Evolutionary conservation across 2,113 vertebrate genomes (phyloP).

Genomic region (Mastomys natalensis): DNA sequence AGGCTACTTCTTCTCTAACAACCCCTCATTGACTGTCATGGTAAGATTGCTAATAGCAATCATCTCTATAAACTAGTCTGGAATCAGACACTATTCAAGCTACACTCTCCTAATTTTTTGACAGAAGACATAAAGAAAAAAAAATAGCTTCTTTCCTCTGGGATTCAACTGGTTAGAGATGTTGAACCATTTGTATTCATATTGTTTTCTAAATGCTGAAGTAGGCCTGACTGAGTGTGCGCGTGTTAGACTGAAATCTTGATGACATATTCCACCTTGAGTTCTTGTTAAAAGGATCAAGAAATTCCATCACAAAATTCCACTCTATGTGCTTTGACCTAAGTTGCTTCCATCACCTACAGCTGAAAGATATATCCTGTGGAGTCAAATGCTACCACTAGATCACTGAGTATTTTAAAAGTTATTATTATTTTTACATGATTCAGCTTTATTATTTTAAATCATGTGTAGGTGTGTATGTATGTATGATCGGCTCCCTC

Average conservation of each 20-base stretch:
- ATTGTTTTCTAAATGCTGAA: not conserved
- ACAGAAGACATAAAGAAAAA: not conserved
- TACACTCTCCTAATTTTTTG: not conserved
- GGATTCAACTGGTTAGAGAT: not conserved
- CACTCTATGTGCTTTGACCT: not conserved
- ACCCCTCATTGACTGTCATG: not conserved
- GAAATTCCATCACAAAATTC: not conserved
- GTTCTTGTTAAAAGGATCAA: not conserved
- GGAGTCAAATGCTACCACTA: not conserved
- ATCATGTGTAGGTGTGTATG: not conserved
- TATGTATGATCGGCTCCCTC: not conserved
- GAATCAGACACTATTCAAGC: not conserved
- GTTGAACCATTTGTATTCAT: not conserved
- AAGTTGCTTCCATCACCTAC: not conserved
- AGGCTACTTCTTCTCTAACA: conserved; percentile 16
- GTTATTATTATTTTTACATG: too few relatives aligned
- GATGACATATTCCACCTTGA: not conserved
- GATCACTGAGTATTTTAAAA: not conserved
- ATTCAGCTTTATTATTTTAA: not conserved
- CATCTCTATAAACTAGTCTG: not conserved
- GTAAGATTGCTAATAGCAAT: too few relatives aligned
- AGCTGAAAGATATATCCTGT: not conserved
- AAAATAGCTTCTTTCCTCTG: not conserved
- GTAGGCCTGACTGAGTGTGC: not conserved
- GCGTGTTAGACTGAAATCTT: not conserved